Base-by-base conservation (phyloP, 2,797 vertebrate species). In the Tinamus major region DNA sequence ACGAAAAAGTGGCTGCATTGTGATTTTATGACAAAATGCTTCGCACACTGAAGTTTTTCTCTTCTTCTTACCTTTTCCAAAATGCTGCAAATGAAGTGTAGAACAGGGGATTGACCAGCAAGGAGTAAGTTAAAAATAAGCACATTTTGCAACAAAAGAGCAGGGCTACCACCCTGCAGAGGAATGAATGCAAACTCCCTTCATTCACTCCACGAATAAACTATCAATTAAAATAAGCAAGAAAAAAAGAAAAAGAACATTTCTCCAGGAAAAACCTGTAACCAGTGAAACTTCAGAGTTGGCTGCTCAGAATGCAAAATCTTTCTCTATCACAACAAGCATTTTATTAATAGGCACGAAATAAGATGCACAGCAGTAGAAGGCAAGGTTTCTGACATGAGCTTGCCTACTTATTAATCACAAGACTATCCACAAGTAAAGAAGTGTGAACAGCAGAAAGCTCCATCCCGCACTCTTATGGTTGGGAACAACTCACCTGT, bases 401-500 rank as follows among this genome's bases (percentile, higher is more conserved):
- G 23, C 24, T 68, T 44, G 24, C 37, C 33, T 39, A 37, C 7
- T 29, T 62, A 55, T 29, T 62, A 49, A 68, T 11, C 5, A 2
- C n/a, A 27, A 61, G 29, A 62, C 27, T 39, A 35, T 81, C 37
- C n/a, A 24, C 62, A 51, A 42, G 31, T 24, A 35, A 63, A 49
- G 7, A 74, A 29, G 19, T 19, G 13, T 23, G 39, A 84, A 78
- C n/a, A 33, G 10, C 1, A 51, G 0, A 6, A 91, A 92, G 29
- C 10, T 35, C 55, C 37, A 9, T 29, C 37, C 65, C 7, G 82
- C 44, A 6, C 26, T 39, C 42, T 72, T 23, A 8, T 0, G 26
- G 46, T 55, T 35, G 68, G 12, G 41, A 83, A 87, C 29, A 88
- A 75, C 97, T 97, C 97, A 99, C 99, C 99, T 24, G 98, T 98